Percentiles rank a stretch among this genome's conserved stretches.
Evolutionary conservation across 2,113 vertebrate species (phyloP).

Genomic region (Cephalopholis sonnerati): DNA sequence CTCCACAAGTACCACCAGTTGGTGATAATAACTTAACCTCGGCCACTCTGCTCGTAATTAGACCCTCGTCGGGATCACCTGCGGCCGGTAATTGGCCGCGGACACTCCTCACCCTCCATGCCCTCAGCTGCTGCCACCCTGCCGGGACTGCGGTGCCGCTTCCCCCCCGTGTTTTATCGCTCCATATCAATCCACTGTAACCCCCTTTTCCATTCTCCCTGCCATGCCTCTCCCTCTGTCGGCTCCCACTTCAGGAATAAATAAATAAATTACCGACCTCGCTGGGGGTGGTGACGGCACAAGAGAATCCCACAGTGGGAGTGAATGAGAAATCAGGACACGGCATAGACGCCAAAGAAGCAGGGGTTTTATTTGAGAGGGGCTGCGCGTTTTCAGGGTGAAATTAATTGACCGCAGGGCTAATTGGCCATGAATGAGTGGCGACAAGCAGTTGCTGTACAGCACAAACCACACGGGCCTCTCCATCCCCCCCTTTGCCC

Average conservation of each 20-base stretch:
- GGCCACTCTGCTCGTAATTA: conserved; percentile 21
- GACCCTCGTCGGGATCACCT: conserved; percentile 30
- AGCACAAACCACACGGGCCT: conserved; percentile 43
- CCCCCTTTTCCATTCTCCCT: background rate
- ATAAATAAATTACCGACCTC: conserved; percentile 52
- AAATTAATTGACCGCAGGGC: conserved; percentile 18
- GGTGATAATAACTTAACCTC: background rate
- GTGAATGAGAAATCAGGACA: conserved; percentile 27
- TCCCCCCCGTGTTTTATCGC: background rate
- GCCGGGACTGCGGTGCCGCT: conserved; percentile 5
- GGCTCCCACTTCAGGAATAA: conserved; percentile 52
- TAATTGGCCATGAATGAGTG: conserved; percentile 47
- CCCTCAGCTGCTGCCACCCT: background rate
- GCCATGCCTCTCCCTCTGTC: background rate
- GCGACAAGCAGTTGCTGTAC: conserved; percentile 11
- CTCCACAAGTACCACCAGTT: background rate
- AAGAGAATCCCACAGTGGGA: conserved; percentile 31
- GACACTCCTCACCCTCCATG: background rate
- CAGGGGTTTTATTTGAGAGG: background rate
- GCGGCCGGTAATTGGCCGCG: conserved; percentile 19
- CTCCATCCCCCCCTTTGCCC: background rate
- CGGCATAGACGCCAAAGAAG: background rate
- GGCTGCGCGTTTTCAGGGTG: background rate
- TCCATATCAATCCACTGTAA: conserved; percentile 6
- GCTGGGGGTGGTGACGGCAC: conserved; percentile 37